Evolutionary conservation across 2,797 vertebrate species (phyloP), one percentile per base, ranked within the genome.

Genomic region (Sebastolobus altivelis): DNA sequence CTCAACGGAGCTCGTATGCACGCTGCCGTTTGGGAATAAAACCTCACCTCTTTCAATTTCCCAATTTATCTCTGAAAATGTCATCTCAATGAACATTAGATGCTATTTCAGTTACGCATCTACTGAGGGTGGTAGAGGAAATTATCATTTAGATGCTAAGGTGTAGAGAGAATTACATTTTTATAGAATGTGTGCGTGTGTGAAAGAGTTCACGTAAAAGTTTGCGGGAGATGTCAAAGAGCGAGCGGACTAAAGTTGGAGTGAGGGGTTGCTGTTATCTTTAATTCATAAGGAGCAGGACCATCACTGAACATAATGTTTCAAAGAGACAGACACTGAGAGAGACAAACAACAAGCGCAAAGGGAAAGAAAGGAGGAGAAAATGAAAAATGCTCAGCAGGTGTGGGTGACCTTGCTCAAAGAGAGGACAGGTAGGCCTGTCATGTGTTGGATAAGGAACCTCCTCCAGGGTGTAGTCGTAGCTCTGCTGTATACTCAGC

Each of bases 251-350:
- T 35, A 12, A 22, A 46, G 70, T 1, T 55, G 25, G 55, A 73
- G 52, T 13, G 63, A 69, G 52, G 43, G 49, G 22, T 71, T 43
- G 20, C 38, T n/a, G 66, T 20, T 35, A 84, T 90, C 58, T 83
- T 89, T 84, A 81, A 87, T 89, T 84, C 77, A 86, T 81, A 63
- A 71, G 62, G 20, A 35, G 40, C 33, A 2, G 49, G 35, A 37
- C 31, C 46, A 65, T 63, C 78, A 79, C 35, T 76, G 46, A 74
- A 70, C 59, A 70, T 62, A 75, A 77, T 81, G 75, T 69, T 83
- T 75, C 29, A 89, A 72, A 83, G 59, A 78, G 25, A 81, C 74
- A 61, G 49, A 75, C 35, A 58, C 31, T 25, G 33, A 27, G 56
- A 54, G 38, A 29, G 54, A 67, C 11, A 56, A 63, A 86, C 38